Base-by-base conservation (phyloP, 92 coral and sea anemone species). In the Pocillopora meandrina region DNA sequence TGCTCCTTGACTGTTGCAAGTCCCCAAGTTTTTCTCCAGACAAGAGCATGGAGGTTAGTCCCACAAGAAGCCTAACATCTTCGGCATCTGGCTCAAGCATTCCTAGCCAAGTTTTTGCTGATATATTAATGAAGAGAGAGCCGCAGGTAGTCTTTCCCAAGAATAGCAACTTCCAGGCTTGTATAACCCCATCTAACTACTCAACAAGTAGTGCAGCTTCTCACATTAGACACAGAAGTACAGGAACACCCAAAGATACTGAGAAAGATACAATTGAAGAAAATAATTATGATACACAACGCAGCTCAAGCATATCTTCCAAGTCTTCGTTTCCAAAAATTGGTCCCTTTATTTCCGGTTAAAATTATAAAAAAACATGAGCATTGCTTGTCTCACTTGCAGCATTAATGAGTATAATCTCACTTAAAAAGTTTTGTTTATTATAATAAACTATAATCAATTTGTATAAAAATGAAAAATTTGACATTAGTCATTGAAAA, bases 161-260 rank as follows among this genome's bases (percentile, higher is more conserved):
- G 56, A 91, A 90, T 62, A 89, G 89, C 77, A 80, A 71, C 47
- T 94, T 94, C 80, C 93, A 90, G 82, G 98, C 93, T 16, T 94
- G 98, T 69, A 92, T 94, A 10, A 94, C 98, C 7, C 95, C 98
- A 35, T 86, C 86, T 18, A 89, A 72, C 76, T 90, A 94, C 83
- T 84, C 98, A 9, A 90, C 67, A n/a, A 93, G 95, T 74, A 89
- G 91, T 65, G 82, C 81, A 69, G 91, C 87, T 16, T 42, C 72
- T 35, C 86, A 81, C 23, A 63, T 84, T 17, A 76, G 76, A 36
- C 67, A 82, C 15, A 21, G 65, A 47, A 77, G 58, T 61, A 85
- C 72, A 61, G 57, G 8, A 12, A 57, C 35, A 57, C 61, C 81
- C 18, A 42, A 42, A 10, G 65, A 21, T 61, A 72, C n/a, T 17